phyloP scores from a whole-genome alignment of 37 sponge, comb jelly and placozoan genomes.

The Ianthella basta region DNA sequence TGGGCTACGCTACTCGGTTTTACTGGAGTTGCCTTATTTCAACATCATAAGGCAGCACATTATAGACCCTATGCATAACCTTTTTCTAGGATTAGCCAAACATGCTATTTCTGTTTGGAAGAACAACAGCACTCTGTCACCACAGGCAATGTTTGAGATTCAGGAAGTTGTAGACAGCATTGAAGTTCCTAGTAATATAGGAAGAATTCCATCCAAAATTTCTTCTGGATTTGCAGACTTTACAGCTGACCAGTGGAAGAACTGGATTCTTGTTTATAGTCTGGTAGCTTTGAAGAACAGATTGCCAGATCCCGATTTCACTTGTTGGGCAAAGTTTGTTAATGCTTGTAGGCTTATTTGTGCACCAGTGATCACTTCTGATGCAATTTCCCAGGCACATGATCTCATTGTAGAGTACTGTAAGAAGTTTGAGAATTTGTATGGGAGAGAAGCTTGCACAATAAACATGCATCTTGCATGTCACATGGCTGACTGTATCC shows the following conservation, averaged over 20 bases:
- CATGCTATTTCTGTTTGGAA: not conserved
- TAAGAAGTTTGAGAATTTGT: not conserved
- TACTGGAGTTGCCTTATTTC: slow-evolving; percentile 16
- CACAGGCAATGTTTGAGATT: not conserved
- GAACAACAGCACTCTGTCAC: not conserved
- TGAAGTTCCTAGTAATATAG: slow-evolving; percentile 27
- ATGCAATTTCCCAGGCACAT: slow-evolving; percentile 25
- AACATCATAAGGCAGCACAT: slow-evolving; percentile 2
- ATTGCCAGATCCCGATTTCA: slow-evolving; percentile 11
- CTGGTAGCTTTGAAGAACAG: slow-evolving; percentile 19
- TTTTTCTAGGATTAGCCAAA: slow-evolving; percentile 9
- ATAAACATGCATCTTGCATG: slow-evolving; percentile 4
- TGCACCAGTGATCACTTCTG: no score
- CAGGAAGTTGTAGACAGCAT: slow-evolving; percentile 14
- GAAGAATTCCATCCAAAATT: slow-evolving; percentile 51
- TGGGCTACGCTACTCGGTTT: not conserved
- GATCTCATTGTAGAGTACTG: slow-evolving; percentile 23
- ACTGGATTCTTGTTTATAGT: slow-evolving; percentile 45
- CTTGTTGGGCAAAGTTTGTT: slow-evolving; percentile 63
- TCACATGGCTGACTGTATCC: not conserved
- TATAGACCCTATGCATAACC: slow-evolving; percentile 28
- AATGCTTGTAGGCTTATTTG: slow-evolving; percentile 22
- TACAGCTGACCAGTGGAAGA: slow-evolving; percentile 71
- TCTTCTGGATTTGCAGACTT: slow-evolving; percentile 37
- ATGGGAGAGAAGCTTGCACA: not conserved